Base-by-base conservation (phyloP, 53 echinoderm and acorn worm genomes). In the Luidia sarsii region DNA sequence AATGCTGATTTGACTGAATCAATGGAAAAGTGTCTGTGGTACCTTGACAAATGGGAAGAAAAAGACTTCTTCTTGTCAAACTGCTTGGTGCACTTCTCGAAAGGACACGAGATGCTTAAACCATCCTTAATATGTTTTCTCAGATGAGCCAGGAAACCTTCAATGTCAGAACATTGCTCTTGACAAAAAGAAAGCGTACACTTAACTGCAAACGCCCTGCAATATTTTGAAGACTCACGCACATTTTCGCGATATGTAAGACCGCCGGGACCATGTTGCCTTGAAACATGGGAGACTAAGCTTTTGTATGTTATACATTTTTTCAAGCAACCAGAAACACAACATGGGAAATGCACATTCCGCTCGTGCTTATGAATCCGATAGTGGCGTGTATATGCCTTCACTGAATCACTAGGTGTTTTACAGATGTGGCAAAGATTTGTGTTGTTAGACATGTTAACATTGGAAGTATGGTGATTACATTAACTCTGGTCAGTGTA, bases 41-140 rank as follows among this genome's bases (percentile, higher is more conserved):
- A 56, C 21, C 69, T 41, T 18, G 80, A 80, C 69, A 86, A 16
- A 57, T 86, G 86, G 7, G 80, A 53, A 8, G 86, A 67, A 35
- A 86, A 86, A 6, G 80, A 86, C 24, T 68, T 66, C 48, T 39
- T 57, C 5, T 67, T 68, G 3, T 54, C 48, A 68, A 80, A 86
- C 55, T 23, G 27, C 51, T 75, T 75, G 16, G 33, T 35, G 21
- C 86, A 80, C 18, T 80, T 56, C 23, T 27, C 50, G 57, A 80
- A 80, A 14, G 68, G 80, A 25, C 86, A 86, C 14, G 65, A 32
- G 19, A 85, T 55, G 65, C 27, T 46, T 25, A 77, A 35, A 50
- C 54, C 77, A 27, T 53, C 48, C 39, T 52, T 81, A 18, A 86
- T 80, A 24, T 68, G 86, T n/a, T 43, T 66, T 54, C 57, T 67